These are phyloP conservation scores for Astropecten irregularis DNA, from an alignment of 53 echinoderm and acorn worm species.

Conservation along the genomic window DNA sequence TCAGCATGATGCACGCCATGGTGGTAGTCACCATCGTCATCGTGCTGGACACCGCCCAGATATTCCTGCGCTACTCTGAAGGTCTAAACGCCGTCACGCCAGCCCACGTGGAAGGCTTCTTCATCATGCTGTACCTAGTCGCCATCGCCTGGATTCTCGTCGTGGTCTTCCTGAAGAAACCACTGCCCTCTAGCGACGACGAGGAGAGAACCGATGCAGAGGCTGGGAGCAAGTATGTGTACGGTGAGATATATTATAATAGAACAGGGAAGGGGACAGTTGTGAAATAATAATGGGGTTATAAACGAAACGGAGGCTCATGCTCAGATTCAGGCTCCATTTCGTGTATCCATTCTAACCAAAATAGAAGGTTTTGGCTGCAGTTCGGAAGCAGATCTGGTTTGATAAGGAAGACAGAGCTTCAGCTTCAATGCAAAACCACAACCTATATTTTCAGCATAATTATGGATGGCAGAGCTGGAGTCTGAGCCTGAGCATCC, in stretches of 20 bases:
- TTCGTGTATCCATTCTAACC: no score
- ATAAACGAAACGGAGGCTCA: no score
- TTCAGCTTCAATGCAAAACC: no score
- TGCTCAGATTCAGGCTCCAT: no score
- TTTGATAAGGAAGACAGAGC: no score
- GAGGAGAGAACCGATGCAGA: constrained; percentile 72
- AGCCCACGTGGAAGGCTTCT: constrained; percentile 84
- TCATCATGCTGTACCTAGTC: constrained; percentile 80
- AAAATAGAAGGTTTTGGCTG: no score
- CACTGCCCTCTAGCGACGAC: constrained; percentile 84
- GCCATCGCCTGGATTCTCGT: constrained; percentile 89
- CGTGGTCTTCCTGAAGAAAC: constrained; percentile 81
- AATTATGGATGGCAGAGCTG: no score
- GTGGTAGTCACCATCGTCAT: constrained; percentile 88
- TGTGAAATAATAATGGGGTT: no score
- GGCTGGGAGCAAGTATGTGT: constrained; percentile 81
- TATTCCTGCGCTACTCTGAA: constrained; percentile 80
- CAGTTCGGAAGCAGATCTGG: no score
- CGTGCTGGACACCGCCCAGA: constrained; percentile 86
- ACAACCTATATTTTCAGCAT: no score
- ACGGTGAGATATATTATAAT: constrained; percentile 55
- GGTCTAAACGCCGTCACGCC: constrained; percentile 71
- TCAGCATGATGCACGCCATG: constrained; percentile 83
- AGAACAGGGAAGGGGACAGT: background rate
- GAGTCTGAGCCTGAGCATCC: no score